Evolutionary conservation across 1,140 invertebrate genomes (phyloP).

Genomic region (Drosophila subpulchrella): DNA sequence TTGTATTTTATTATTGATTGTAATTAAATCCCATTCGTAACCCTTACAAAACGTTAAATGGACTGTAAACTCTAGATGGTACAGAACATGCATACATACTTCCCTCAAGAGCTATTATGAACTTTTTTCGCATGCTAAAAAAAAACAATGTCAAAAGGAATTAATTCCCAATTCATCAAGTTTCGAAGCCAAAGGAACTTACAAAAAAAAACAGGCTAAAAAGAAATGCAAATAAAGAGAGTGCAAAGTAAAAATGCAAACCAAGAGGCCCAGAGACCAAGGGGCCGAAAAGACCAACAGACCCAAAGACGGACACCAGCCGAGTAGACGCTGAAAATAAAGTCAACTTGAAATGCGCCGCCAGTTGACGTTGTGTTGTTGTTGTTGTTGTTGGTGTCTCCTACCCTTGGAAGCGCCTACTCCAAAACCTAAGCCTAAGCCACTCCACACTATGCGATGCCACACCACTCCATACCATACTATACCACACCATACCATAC

Average conservation of each 20-base stretch:
- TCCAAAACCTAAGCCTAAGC: conserved; percentile 81
- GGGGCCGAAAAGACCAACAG: conserved; percentile 3
- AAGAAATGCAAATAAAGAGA: conserved; percentile 50
- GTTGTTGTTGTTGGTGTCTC: conserved; percentile 56
- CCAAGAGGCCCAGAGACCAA: conserved; percentile 41
- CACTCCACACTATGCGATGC: conserved; percentile 31
- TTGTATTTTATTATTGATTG: neutral
- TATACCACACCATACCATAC: conserved; percentile 8
- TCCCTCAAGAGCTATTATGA: neutral
- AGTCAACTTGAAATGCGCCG: conserved; percentile 82
- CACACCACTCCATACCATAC: neutral
- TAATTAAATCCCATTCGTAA: neutral
- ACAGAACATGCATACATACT: conserved; percentile 5
- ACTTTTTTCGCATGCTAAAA: conserved; percentile 13
- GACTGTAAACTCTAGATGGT: conserved; percentile 3
- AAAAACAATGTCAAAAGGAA: conserved; percentile 60
- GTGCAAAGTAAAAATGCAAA: conserved; percentile 47
- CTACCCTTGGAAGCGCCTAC: conserved; percentile 75
- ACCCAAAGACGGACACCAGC: conserved; percentile 13
- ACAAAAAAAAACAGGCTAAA: conserved; percentile 5
- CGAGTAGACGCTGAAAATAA: conserved; percentile 68
- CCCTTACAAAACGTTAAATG: conserved; percentile 1
- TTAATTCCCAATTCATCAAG: conserved; percentile 83
- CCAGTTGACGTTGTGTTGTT: conserved; percentile 52
- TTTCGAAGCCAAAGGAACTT: conserved; percentile 51